Evolutionary conservation across 2,113 vertebrate genomes (phyloP).

Genomic region (Thalassarche chlororhynchos): DNA sequence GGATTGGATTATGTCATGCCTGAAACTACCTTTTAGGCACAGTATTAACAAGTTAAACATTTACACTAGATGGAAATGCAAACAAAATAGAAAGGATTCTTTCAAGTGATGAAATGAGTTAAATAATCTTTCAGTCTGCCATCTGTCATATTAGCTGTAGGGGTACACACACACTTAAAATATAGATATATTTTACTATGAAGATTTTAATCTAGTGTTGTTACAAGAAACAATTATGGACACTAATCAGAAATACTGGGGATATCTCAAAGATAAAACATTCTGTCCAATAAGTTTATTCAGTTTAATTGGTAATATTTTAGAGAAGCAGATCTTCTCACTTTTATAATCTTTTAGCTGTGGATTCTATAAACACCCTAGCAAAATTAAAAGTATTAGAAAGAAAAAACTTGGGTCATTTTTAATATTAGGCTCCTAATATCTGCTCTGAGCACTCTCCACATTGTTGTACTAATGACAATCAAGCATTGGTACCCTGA

Average conservation of each 20-base stretch:
- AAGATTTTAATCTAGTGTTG: neutral
- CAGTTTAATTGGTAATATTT: neutral
- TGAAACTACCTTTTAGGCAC: neutral
- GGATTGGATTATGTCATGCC: neutral
- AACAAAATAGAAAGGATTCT: neutral
- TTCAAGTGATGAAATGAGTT: neutral
- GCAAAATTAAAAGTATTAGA: neutral
- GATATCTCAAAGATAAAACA: neutral
- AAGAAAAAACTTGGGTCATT: neutral
- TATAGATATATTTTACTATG: neutral
- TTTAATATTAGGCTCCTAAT: neutral
- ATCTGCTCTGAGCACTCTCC: neutral
- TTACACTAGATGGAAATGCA: neutral
- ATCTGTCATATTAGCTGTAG: neutral
- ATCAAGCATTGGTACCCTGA: neutral
- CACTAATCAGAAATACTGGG: neutral
- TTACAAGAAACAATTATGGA: neutral
- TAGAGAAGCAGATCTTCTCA: neutral
- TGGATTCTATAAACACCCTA: neutral
- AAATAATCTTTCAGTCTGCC: neutral
- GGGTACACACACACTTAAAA: neutral
- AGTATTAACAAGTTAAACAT: neutral
- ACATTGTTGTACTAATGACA: neutral
- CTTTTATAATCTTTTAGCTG: neutral
- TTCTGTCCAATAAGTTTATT: neutral